A percentile compares a stretch with the other conserved stretches of the same genome.
Conservation (phyloP, 2,797 vertebrate genomes). For the Rhinoraja longicauda region DNA sequence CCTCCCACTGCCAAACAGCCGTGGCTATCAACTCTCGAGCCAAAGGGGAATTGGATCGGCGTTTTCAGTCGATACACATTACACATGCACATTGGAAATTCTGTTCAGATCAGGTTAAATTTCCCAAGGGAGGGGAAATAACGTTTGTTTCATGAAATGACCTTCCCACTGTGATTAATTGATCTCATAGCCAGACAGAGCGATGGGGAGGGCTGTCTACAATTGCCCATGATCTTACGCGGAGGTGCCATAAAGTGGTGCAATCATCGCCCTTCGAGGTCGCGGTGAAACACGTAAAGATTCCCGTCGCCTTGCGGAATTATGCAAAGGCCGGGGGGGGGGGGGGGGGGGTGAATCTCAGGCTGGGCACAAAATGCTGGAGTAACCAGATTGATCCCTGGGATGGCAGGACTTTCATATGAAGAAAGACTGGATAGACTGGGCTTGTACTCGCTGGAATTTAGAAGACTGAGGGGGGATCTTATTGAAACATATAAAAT, state of each 20-base stretch:
- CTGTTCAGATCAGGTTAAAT: constrained; percentile 17
- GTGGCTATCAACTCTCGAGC: neutral
- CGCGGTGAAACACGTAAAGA: neutral
- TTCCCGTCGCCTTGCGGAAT: neutral
- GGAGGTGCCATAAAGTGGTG: no score
- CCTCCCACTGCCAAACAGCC: neutral
- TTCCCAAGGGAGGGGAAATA: constrained; percentile 3
- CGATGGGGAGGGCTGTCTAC: neutral
- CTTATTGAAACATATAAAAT: no score
- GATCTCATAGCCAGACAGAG: neutral
- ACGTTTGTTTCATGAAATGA: constrained; percentile 17
- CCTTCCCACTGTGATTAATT: neutral
- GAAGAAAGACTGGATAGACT: no score
- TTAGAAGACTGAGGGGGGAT: no score
- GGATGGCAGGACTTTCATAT: no score
- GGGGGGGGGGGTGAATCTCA: no score
- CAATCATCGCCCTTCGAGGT: neutral
- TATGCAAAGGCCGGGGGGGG: neutral
- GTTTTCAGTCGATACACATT: constrained; percentile 13
- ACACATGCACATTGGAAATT: neutral
- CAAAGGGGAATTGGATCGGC: neutral
- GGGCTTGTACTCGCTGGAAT: no score
- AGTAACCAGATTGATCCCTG: no score
- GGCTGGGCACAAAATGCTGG: no score
- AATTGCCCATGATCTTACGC: neutral